These are phyloP conservation scores for Melipona beecheii DNA, from an alignment of 2,888 invertebrate species.

Conservation along the genomic window DNA sequence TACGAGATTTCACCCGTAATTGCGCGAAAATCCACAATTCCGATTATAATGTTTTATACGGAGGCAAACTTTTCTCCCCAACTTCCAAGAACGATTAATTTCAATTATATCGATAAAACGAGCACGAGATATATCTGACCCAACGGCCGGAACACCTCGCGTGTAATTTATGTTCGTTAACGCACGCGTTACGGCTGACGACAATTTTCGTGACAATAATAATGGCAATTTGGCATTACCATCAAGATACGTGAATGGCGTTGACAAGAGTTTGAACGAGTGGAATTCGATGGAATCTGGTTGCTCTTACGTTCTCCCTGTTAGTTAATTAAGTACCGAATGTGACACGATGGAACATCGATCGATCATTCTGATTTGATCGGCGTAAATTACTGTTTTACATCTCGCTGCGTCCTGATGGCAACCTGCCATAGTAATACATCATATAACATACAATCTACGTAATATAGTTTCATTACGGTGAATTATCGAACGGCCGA, in stretches of 20 bases:
- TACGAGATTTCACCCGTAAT: no score
- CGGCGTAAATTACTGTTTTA: constrained; percentile 61
- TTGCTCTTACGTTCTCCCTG: constrained; percentile 36
- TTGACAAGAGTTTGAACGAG: constrained; percentile 43
- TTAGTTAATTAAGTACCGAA: constrained; percentile 52
- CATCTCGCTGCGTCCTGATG: constrained; percentile 47
- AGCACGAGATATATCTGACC: not conserved
- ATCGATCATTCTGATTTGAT: constrained; percentile 59
- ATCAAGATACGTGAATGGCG: constrained; percentile 19
- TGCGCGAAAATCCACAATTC: no score
- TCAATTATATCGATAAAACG: not conserved
- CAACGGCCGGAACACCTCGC: not conserved
- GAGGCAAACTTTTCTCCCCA: no score
- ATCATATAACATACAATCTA: constrained; percentile 42
- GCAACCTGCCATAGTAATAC: constrained; percentile 44
- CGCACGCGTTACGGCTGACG: not conserved
- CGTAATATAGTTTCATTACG: constrained; percentile 39
- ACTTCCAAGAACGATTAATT: not conserved
- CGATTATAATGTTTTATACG: no score
- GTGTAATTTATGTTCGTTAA: not conserved
- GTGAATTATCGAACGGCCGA: constrained; percentile 32
- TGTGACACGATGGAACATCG: constrained; percentile 42
- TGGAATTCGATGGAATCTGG: constrained; percentile 33
- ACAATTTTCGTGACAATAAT: constrained; percentile 25
- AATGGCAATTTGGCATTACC: constrained; percentile 8